Evolutionary conservation across 2,113 vertebrate genomes (phyloP).

Genomic region (Terrapene triunguis): DNA sequence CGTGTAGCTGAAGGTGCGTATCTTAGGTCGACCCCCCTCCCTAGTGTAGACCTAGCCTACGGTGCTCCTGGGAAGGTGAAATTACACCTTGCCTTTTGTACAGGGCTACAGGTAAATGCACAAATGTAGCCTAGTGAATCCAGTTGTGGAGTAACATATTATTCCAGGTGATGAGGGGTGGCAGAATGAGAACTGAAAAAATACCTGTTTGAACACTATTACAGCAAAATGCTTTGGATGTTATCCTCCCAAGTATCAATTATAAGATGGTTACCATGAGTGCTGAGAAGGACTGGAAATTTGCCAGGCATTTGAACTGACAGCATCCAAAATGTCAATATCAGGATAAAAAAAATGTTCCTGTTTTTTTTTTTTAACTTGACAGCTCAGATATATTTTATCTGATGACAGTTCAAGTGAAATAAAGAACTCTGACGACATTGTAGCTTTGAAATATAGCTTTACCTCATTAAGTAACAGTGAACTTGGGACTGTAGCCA

Average conservation of each 20-base stretch:
- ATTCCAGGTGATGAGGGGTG: neutral
- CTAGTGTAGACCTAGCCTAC: no score
- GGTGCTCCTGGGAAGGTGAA: neutral
- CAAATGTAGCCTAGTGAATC: neutral
- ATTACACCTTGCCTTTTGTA: neutral
- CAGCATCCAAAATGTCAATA: neutral
- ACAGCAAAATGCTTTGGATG: neutral
- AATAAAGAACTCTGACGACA: constrained; percentile 45
- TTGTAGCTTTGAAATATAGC: neutral
- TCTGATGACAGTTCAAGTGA: constrained; percentile 24
- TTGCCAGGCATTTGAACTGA: neutral
- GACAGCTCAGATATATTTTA: neutral
- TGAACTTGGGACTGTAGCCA: neutral
- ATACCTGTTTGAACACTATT: neutral
- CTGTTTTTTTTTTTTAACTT: neutral
- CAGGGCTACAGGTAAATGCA: neutral
- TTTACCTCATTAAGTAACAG: constrained; percentile 24
- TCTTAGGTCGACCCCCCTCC: no score
- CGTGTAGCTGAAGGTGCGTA: no score
- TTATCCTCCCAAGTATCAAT: neutral
- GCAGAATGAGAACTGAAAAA: neutral
- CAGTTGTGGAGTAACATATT: neutral
- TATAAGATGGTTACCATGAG: neutral
- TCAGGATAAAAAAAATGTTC: neutral
- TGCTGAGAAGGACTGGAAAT: neutral